These are phyloP conservation scores for Potamarius usumacintae DNA, from an alignment of 2,113 vertebrate genomes.

Conservation along the genomic window DNA sequence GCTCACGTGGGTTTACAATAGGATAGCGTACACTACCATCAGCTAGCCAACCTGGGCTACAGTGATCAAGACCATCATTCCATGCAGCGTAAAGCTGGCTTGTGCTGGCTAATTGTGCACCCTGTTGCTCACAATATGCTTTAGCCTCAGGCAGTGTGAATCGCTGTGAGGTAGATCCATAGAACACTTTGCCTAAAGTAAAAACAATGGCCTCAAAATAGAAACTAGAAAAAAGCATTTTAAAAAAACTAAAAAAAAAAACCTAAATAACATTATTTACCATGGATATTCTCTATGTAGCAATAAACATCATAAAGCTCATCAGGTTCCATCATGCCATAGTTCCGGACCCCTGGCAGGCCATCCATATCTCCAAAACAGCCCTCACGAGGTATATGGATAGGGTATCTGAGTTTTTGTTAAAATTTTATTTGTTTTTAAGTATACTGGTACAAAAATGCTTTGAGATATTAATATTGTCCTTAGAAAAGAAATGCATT, in stretches of 20 bases:
- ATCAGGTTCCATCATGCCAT: slow-evolving; percentile 79
- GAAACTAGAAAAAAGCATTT: background rate
- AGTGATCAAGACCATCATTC: slow-evolving; percentile 85
- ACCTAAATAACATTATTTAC: slow-evolving; percentile 63
- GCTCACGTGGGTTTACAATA: slow-evolving; percentile 83
- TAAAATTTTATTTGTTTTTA: background rate
- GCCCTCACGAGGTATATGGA: slow-evolving; percentile 86
- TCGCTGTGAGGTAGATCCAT: slow-evolving; percentile 70
- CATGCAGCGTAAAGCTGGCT: slow-evolving; percentile 90
- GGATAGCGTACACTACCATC: slow-evolving; percentile 93
- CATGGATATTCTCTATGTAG: slow-evolving; percentile 84
- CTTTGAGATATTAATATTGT: background rate
- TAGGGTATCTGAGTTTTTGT: slow-evolving; percentile 79
- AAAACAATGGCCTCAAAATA: slow-evolving; percentile 35
- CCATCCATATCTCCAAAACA: slow-evolving; percentile 93
- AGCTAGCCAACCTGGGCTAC: slow-evolving; percentile 89
- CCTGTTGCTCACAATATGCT: slow-evolving; percentile 73
- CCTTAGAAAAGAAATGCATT: background rate
- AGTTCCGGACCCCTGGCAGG: slow-evolving; percentile 85
- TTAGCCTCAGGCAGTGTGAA: slow-evolving; percentile 84
- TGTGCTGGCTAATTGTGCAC: slow-evolving; percentile 77
- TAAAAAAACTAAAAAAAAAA: too few species aligned
- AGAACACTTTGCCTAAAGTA: slow-evolving; percentile 81
- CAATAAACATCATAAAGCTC: slow-evolving; percentile 93
- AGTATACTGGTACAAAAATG: background rate